Evolutionary conservation across 2,113 vertebrate genomes (phyloP).

Genomic region (Madoqua kirkii): DNA sequence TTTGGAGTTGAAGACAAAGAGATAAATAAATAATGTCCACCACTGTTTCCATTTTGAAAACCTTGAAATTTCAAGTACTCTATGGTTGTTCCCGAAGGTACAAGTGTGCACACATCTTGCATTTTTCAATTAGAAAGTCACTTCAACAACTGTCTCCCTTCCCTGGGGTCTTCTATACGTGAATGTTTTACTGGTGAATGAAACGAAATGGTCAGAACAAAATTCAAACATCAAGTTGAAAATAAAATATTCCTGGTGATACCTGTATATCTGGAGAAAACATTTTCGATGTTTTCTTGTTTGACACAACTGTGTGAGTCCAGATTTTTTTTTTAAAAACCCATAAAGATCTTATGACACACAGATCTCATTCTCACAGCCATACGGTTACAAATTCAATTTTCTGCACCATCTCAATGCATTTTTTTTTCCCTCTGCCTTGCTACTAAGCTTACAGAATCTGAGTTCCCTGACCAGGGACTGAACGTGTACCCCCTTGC

Average conservation of each 20-base stretch:
- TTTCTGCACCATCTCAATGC: neutral
- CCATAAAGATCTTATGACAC: rapidly evolving
- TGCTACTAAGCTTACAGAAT: neutral
- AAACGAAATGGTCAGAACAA: neutral
- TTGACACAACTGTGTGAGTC: rapidly evolving
- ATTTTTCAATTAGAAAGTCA: neutral
- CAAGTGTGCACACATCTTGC: neutral
- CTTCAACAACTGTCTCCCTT: rapidly evolving
- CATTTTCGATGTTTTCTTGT: neutral
- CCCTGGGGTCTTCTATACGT: rapidly evolving
- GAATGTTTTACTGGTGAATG: neutral
- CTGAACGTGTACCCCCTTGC: rapidly evolving
- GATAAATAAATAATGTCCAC: neutral
- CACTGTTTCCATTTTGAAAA: neutral
- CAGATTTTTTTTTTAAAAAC: neutral
- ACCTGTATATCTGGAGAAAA: neutral
- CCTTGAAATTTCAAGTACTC: neutral
- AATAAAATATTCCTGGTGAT: neutral
- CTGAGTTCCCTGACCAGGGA: neutral
- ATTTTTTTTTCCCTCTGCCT: neutral
- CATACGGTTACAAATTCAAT: neutral
- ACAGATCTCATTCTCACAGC: neutral
- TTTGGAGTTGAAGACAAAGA: neutral
- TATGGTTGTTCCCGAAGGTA: neutral
- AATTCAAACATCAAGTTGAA: neutral